Percentiles rank a stretch among this genome's conserved stretches.
Evolutionary conservation across 2,888 invertebrate species (phyloP).

Genomic region (Neoscelio sp.): DNA sequence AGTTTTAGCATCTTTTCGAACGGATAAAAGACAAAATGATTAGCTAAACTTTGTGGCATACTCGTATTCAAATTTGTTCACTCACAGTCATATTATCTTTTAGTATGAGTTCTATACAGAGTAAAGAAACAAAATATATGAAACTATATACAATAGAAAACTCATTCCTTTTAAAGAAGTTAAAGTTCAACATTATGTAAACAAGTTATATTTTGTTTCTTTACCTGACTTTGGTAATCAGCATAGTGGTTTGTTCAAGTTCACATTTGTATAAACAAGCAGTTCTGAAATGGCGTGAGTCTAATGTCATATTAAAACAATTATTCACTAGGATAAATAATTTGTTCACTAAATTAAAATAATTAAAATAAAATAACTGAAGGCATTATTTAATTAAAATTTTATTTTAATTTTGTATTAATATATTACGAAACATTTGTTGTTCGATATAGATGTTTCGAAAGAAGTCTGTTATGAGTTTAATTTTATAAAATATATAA

Average conservation of each 20-base stretch:
- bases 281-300: too few species aligned
- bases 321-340: too few species aligned
- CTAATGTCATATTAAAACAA: too few species aligned
- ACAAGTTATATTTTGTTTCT: slow-evolving; percentile 31
- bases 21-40: slow-evolving; percentile 11
- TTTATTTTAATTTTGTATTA: too few species aligned
- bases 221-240: slow-evolving; percentile 25
- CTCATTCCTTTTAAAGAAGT: slow-evolving; percentile 1
- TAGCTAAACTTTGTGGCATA: slow-evolving; percentile 18
- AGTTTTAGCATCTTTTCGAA: slow-evolving; percentile 3
- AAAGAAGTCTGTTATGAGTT: too few species aligned
- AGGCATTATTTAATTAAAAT: too few species aligned
- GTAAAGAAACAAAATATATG: slow-evolving; percentile 13
- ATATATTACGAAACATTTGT: too few species aligned
- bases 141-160: slow-evolving; percentile 26
- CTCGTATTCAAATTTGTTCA: slow-evolving; percentile 33
- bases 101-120: slow-evolving; percentile 18
- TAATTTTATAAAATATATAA: too few species aligned
- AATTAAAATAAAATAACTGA: too few species aligned
- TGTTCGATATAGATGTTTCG: too few species aligned
- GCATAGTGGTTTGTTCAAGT: not conserved
- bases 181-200: slow-evolving; percentile 18
- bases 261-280: slow-evolving; percentile 4
- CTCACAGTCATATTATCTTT: slow-evolving; percentile 23
- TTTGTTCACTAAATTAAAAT: too few species aligned